A percentile compares a stretch with the other conserved stretches of the same genome.
Evolutionary conservation across 2,888 invertebrate genomes (phyloP).

Genomic region (Osmoderma eremita): DNA sequence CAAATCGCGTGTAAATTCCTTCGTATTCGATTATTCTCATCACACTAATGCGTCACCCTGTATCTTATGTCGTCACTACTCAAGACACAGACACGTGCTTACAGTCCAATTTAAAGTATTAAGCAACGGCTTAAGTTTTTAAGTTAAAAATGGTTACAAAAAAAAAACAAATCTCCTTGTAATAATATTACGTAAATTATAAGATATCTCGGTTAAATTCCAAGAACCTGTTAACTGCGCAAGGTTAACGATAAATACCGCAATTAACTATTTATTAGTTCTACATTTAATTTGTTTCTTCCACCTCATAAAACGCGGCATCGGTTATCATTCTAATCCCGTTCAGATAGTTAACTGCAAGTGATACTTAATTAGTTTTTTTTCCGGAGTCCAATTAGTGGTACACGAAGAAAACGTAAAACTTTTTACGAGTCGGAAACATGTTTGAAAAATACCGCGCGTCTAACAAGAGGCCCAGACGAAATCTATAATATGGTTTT

Average conservation of each 20-base stretch:
- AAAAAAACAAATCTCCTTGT: too few relatives aligned
- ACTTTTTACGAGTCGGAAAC: slow-evolving; percentile 28
- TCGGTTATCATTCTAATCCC: slow-evolving; percentile 2
- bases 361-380: slow-evolving; percentile 29
- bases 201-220: not conserved
- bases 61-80: too few relatives aligned
- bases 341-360: slow-evolving; percentile 11
- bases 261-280: slow-evolving; percentile 9
- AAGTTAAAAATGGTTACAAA: too few relatives aligned
- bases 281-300: not conserved
- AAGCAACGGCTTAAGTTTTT: too few relatives aligned
- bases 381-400: slow-evolving; percentile 23
- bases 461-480: slow-evolving; percentile 25
- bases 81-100: too few relatives aligned
- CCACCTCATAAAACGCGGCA: not conserved
- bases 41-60: too few relatives aligned
- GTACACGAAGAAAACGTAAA: slow-evolving; percentile 24
- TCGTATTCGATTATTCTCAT: too few relatives aligned
- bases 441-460: slow-evolving; percentile 12
- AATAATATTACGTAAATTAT: too few relatives aligned
- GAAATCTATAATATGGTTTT: slow-evolving; percentile 19
- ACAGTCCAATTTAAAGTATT: too few relatives aligned
- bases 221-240: not conserved
- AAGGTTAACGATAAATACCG: not conserved
- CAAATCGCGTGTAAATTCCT: too few relatives aligned